Percentiles rank a stretch among this genome's conserved stretches.
Evolutionary conservation across 2,113 vertebrate species (phyloP).

Genomic region (Antechinus stuartii): DNA sequence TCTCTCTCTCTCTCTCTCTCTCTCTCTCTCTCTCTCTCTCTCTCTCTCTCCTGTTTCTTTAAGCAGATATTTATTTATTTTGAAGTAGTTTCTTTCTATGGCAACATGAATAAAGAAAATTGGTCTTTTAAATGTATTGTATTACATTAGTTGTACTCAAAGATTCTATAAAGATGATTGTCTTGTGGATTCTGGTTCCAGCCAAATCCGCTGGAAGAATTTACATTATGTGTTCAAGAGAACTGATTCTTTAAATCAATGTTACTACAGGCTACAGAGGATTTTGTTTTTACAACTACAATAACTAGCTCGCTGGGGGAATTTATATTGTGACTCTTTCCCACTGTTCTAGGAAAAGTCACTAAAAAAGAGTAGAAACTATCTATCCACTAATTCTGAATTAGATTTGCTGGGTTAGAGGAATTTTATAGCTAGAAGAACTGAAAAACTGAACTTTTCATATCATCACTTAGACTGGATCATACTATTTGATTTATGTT

Average conservation of each 20-base stretch:
- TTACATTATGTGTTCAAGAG: slow-evolving; percentile 69
- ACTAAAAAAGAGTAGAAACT: slow-evolving; percentile 62
- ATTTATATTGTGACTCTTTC: slow-evolving; percentile 60
- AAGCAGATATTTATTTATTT: not conserved
- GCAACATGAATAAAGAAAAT: slow-evolving; percentile 37
- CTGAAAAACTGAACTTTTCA: slow-evolving; percentile 67
- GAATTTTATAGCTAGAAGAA: slow-evolving; percentile 50
- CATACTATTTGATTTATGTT: slow-evolving; percentile 40
- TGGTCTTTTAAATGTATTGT: slow-evolving; percentile 76
- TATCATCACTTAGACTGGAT: slow-evolving; percentile 68
- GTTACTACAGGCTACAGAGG: slow-evolving; percentile 57
- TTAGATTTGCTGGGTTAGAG: slow-evolving; percentile 64
- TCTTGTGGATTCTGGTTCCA: slow-evolving; percentile 72
- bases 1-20: no score
- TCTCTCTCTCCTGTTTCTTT: not conserved
- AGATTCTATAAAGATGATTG: slow-evolving; percentile 71
- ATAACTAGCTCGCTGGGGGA: slow-evolving; percentile 73
- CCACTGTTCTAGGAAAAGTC: slow-evolving; percentile 62
- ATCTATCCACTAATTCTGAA: slow-evolving; percentile 39
- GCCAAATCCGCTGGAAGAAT: slow-evolving; percentile 66
- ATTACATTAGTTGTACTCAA: slow-evolving; percentile 74
- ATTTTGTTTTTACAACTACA: slow-evolving; percentile 68
- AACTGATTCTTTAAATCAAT: slow-evolving; percentile 73
- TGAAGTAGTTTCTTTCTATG: slow-evolving; percentile 21
- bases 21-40: no score